A percentile compares a stretch with the other conserved stretches of the same genome.
Evolutionary conservation across 2,888 invertebrate species (phyloP).

Genomic region (Gymnocheta viridis): DNA sequence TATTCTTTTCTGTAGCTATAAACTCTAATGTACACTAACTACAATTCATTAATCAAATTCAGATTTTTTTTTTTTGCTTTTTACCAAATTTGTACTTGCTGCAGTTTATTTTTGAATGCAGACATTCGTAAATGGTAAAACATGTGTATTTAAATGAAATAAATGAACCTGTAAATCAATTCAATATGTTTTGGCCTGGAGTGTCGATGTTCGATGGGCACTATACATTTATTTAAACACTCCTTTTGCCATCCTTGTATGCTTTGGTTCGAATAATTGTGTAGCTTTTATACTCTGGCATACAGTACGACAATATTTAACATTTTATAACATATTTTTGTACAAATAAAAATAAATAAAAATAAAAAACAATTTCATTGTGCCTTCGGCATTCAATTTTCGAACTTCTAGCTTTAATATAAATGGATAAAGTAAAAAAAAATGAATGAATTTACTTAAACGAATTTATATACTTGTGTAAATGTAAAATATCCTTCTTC

Average conservation of each 20-base stretch:
- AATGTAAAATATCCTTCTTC: background rate
- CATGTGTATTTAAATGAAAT: constrained; percentile 28
- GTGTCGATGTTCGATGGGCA: constrained; percentile 15
- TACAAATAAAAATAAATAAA: constrained; percentile 45
- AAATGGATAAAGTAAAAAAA: background rate
- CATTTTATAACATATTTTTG: constrained; percentile 41
- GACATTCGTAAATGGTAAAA: constrained; percentile 10
- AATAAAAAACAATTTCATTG: constrained; percentile 18
- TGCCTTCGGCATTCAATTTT: constrained; percentile 40
- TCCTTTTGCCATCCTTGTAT: background rate
- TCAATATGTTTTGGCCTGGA: constrained; percentile 35
- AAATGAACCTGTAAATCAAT: constrained; percentile 41
- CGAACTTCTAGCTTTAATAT: background rate
- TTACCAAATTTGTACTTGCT: background rate
- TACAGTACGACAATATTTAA: background rate
- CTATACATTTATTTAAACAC: background rate
- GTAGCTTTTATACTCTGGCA: background rate
- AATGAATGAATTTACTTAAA: background rate
- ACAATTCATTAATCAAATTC: constrained; percentile 26
- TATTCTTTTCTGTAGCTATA: background rate
- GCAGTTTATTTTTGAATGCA: constrained; percentile 18
- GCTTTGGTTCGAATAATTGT: background rate
- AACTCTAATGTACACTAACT: background rate
- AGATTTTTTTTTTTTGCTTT: background rate
- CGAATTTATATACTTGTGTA: background rate